Percentiles rank a stretch among this genome's conserved stretches.
These are phyloP conservation scores for Caenorhabditis elegans DNA, from an alignment of 1,140 invertebrate genomes.

Conservation along the genomic window DNA sequence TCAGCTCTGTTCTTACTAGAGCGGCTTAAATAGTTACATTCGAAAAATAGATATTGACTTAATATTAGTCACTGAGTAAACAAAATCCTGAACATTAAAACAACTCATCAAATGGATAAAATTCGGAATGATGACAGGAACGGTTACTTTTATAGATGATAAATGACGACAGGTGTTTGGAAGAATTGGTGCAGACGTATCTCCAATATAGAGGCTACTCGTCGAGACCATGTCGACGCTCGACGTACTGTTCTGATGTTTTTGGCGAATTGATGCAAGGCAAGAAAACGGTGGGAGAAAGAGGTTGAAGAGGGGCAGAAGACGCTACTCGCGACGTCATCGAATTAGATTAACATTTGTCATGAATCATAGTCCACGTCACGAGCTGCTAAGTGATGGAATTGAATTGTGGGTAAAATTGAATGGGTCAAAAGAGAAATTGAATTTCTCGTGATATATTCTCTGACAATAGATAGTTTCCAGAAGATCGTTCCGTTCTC, in stretches of 20 bases:
- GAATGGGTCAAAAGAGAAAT: too few species aligned
- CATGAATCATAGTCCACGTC: conserved; percentile 3
- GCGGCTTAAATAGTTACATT: too few species aligned
- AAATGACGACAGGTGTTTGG: not conserved
- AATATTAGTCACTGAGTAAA: too few species aligned
- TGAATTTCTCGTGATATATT: too few species aligned
- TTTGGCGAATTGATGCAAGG: conserved; percentile 8
- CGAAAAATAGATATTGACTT: too few species aligned
- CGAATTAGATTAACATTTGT: not conserved
- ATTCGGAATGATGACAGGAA: not conserved
- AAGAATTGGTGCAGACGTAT: not conserved
- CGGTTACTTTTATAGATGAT: not conserved
- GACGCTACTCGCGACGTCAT: not conserved
- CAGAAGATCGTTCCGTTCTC: too few species aligned
- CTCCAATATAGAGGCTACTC: not conserved
- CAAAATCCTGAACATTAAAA: not conserved
- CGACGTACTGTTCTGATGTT: conserved; percentile 24
- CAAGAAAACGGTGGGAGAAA: not conserved
- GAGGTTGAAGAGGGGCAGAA: not conserved
- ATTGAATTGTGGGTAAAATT: too few species aligned
- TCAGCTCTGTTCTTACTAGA: too few species aligned
- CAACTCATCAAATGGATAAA: not conserved
- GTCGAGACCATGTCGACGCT: not conserved
- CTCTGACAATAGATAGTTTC: too few species aligned
- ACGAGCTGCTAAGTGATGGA: not conserved